Base-by-base conservation (phyloP, 2,888 invertebrate genomes). In the Hyposoter dolosus region DNA sequence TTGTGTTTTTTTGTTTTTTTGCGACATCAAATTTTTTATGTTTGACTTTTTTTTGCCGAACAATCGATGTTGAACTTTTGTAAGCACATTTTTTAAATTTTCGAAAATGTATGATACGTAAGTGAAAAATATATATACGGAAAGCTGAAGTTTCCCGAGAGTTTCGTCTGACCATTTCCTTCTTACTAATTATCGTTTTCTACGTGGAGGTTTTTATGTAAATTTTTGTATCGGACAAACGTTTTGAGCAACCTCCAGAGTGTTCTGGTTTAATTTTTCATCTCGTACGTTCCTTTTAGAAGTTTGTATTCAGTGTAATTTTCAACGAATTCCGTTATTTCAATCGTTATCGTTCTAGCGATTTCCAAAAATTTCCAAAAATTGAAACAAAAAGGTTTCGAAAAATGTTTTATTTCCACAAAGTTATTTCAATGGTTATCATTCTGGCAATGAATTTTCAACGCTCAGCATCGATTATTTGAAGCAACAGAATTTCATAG, bases 41-140 rank as follows among this genome's bases (percentile, higher is more conserved):
- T 53, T 53, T 53, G 28, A 28, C 28, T 28, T 28, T 28, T 28
- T 56, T 9, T 56, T 56, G 10, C 60, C 60, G 60, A 60, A 60
- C 10, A 60, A 60, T 60, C 28, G 60, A 60, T 60, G 60, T 28
- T 60, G 28, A 28, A 28, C 28, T 60, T 53, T 60, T 60, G 28
- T 28, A 60, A 60, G 5, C 28, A 60, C 28, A 28, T 60, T 60
- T 60, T 60, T 28, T 12, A 15, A 28, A 60, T 12, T 60, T 60
- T 60, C 7, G 6, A 60, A 60, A 60, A 60, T 60, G 60, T 60
- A 60, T 28, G 15, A 60, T 60, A 60, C 28, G 15, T 5, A 28
- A 60, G 28, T 53, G 28, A 28, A 5, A 15, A 15, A 23, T 19
- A 56, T 19, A 56, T 23, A 56, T 19, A 56, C 12, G 56, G 19